A percentile compares a stretch with the other conserved stretches of the same genome.
Conservation (phyloP, 2,888 invertebrate species). For the Sipha maydis region DNA sequence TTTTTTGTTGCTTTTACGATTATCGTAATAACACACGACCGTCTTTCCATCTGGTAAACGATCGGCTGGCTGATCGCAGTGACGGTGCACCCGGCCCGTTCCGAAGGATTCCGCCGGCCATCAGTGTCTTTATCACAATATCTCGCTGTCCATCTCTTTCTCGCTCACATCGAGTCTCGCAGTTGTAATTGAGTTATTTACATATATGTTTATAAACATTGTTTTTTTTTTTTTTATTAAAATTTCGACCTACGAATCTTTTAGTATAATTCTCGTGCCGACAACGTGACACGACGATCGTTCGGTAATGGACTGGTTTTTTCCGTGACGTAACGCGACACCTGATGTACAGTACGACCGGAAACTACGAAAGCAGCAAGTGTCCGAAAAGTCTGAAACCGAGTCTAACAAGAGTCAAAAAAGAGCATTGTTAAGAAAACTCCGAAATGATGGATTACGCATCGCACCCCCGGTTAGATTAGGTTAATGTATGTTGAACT, state of each 20-base stretch:
- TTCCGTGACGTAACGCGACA: not conserved
- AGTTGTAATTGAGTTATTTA: constrained; percentile 35
- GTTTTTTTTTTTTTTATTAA: not conserved
- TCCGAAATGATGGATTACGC: too few relatives aligned
- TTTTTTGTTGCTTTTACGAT: not conserved
- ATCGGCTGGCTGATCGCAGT: constrained; percentile 41
- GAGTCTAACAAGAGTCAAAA: too few relatives aligned
- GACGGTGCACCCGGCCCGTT: constrained; percentile 41
- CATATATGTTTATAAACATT: not conserved
- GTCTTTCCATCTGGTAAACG: constrained; percentile 24
- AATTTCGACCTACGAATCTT: not conserved
- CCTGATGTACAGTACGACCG: not conserved
- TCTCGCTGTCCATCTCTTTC: not conserved
- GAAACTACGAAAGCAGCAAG: not conserved
- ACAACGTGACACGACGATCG: not conserved
- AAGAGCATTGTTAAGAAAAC: not conserved
- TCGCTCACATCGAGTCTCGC: not conserved
- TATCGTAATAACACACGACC: constrained; percentile 17
- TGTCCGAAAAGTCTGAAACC: not conserved
- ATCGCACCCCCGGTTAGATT: too few relatives aligned
- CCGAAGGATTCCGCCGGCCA: not conserved
- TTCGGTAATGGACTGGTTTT: not conserved
- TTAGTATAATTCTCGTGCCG: not conserved
- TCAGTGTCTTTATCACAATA: too few relatives aligned
- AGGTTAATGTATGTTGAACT: too few relatives aligned